Conservation (phyloP, 2,797 vertebrate species). For the Capromys pilorides region DNA sequence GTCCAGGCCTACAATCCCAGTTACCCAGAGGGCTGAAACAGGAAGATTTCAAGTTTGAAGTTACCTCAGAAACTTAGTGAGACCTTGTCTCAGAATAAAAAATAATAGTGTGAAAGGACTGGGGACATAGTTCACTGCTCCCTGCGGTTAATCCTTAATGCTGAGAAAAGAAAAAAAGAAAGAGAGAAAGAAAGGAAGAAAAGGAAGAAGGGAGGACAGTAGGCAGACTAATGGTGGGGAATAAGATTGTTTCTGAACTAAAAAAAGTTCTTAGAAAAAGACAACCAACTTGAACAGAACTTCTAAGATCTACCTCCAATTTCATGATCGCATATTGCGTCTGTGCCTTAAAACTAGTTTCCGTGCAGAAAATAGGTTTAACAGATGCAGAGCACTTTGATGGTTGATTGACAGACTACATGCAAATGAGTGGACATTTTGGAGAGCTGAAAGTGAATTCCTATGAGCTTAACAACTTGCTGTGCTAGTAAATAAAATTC, state of each 20-base stretch:
- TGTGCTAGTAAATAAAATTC: conserved; percentile 36
- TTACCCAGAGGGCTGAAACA: not conserved
- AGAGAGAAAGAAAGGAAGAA: not conserved
- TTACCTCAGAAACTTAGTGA: not conserved
- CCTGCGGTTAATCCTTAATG: not conserved
- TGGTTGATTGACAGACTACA: not conserved
- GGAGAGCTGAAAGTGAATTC: conserved; percentile 40
- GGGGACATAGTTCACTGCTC: not conserved
- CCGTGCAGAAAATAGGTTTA: not conserved
- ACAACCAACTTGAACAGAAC: conserved; percentile 21
- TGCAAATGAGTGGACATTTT: not conserved
- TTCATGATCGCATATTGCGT: conserved; percentile 30
- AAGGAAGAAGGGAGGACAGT: not conserved
- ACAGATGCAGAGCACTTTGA: not conserved
- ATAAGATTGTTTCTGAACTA: not conserved
- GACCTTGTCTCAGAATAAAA: not conserved
- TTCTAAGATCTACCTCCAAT: conserved; percentile 33
- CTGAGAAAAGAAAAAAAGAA: not conserved
- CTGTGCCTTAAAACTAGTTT: conserved; percentile 41
- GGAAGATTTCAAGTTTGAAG: not conserved
- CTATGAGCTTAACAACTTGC: conserved; percentile 3
- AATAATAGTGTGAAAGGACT: not conserved
- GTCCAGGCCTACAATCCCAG: not conserved
- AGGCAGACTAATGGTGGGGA: not conserved
- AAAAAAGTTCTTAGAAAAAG: conserved; percentile 30